Conservation (phyloP, 1,140 invertebrate genomes). For the Drosophila murphyi region DNA sequence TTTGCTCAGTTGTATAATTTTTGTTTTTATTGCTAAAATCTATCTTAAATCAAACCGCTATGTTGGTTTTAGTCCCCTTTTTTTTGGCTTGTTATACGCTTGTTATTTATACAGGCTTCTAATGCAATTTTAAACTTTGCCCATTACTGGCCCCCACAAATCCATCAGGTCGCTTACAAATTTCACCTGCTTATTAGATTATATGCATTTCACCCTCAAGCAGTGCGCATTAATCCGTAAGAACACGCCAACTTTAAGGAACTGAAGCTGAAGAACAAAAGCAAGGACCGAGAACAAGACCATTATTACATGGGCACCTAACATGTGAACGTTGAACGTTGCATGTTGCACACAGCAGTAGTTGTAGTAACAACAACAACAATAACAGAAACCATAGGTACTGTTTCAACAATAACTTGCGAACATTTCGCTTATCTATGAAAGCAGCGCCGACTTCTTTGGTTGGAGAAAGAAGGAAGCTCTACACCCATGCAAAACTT, state of each 20-base stretch:
- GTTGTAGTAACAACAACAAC: slow-evolving; percentile 20
- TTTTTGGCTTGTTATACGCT: slow-evolving; percentile 43
- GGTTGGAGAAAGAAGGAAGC: neutral
- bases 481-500: slow-evolving; percentile 56
- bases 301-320: slow-evolving; percentile 44
- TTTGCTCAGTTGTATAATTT: no score
- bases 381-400: slow-evolving; percentile 42
- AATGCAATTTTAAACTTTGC: slow-evolving; percentile 69
- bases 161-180: slow-evolving; percentile 44
- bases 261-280: slow-evolving; percentile 8
- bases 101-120: slow-evolving; percentile 67
- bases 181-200: slow-evolving; percentile 78
- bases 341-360: slow-evolving; percentile 65
- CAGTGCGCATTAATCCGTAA: slow-evolving; percentile 69
- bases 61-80: slow-evolving; percentile 50
- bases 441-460: slow-evolving; percentile 59
- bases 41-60: slow-evolving; percentile 25
- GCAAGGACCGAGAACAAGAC: slow-evolving; percentile 12
- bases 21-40: slow-evolving; percentile 7
- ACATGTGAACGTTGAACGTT: slow-evolving; percentile 78
- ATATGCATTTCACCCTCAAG: slow-evolving; percentile 74
- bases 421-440: slow-evolving; percentile 71
- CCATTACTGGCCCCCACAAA: slow-evolving; percentile 35
- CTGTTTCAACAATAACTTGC: slow-evolving; percentile 52
- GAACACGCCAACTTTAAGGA: slow-evolving; percentile 40